A percentile compares a stretch with the other conserved stretches of the same genome.
Evolutionary conservation across 1,140 invertebrate genomes (phyloP).

Genomic region (Penaeus indicus): DNA sequence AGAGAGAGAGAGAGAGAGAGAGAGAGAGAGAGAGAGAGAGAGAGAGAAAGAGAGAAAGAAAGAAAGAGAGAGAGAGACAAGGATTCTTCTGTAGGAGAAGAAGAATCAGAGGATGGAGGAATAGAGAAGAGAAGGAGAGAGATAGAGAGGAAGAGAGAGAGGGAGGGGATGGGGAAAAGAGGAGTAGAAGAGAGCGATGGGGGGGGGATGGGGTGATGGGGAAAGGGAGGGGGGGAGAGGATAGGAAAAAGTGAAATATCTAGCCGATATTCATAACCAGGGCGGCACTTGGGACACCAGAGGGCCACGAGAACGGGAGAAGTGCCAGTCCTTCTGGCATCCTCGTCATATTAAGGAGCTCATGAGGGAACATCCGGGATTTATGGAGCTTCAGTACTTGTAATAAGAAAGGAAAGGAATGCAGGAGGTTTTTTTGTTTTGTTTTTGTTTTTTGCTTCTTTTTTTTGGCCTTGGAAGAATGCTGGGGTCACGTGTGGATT

Average conservation of each 20-base stretch:
- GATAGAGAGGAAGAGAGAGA: neutral
- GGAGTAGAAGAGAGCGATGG: too few species aligned
- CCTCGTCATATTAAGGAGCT: constrained; percentile 62
- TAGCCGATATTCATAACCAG: too few species aligned
- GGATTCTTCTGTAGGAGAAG: neutral
- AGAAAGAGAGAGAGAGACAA: neutral
- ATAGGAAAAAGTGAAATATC: too few species aligned
- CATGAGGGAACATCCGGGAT: constrained; percentile 48
- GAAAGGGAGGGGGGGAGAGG: too few species aligned
- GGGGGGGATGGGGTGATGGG: too few species aligned
- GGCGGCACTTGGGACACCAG: too few species aligned
- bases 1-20: neutral
- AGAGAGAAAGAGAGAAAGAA: neutral
- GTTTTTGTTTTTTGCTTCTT: neutral
- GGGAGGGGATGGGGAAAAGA: neutral
- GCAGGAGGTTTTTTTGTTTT: neutral
- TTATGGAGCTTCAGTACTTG: constrained; percentile 56
- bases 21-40: neutral
- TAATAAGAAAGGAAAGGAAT: constrained; percentile 60
- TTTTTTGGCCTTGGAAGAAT: neutral
- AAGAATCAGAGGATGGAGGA: neutral
- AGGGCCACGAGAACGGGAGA: neutral
- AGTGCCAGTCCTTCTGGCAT: constrained; percentile 57
- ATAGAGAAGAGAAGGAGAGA: neutral
- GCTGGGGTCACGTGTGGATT: neutral